Percentiles rank a stretch among this genome's conserved stretches.
Conservation (phyloP, 2,113 vertebrate species). For the Hiodon alosoides region DNA sequence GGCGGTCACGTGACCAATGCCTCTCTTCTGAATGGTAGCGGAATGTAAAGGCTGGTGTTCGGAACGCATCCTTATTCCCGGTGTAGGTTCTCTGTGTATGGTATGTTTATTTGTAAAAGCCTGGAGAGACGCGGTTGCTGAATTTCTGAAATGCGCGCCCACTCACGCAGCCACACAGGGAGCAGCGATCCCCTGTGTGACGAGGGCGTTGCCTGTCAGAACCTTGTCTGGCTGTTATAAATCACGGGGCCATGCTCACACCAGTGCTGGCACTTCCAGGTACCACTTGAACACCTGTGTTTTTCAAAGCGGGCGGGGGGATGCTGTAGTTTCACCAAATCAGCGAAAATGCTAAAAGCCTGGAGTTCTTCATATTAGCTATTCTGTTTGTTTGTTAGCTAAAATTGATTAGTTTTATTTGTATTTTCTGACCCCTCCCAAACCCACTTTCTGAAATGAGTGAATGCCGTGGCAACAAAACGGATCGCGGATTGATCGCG, state of each 20-base stretch:
- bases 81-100: too few species aligned
- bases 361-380: too few species aligned
- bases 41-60: too few species aligned
- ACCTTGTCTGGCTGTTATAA: background rate
- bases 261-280: background rate
- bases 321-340: background rate
- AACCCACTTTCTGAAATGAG: background rate
- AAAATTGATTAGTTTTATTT: background rate
- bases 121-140: background rate
- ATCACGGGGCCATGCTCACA: background rate
- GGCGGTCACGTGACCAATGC: too few species aligned
- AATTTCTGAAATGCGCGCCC: too few species aligned
- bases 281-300: background rate
- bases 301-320: background rate
- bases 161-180: background rate
- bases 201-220: background rate
- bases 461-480: background rate
- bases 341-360: too few species aligned
- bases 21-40: too few species aligned
- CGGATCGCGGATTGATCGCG: too few species aligned
- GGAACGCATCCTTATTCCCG: too few species aligned
- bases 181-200: background rate
- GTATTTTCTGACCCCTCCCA: too few species aligned
- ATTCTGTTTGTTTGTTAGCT: background rate
- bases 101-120: too few species aligned